Percentiles rank a stretch among this genome's conserved stretches.
Conservation (phyloP, 2,888 invertebrate species). For the Phrixothrix hirtus region DNA sequence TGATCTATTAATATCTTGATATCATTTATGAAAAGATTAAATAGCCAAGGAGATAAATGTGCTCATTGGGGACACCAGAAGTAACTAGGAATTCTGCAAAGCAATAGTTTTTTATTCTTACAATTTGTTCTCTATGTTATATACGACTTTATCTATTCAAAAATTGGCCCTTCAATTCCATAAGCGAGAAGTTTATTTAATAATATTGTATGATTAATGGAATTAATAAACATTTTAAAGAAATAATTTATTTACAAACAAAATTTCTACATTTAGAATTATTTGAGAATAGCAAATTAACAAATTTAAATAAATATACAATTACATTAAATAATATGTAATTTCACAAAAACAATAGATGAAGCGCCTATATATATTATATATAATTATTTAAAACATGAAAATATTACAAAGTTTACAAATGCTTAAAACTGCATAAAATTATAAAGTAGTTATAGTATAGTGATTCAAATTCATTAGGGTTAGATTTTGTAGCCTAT, state of each 20-base stretch:
- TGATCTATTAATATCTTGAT: too few relatives aligned
- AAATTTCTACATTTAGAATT: conserved; percentile 21
- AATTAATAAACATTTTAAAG: conserved; percentile 21
- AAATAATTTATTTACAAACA: conserved; percentile 32
- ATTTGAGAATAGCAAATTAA: conserved; percentile 20
- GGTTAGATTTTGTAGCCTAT: conserved; percentile 17
- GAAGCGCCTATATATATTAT: conserved; percentile 18
- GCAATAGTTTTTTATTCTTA: too few relatives aligned
- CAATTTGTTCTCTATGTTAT: too few relatives aligned
- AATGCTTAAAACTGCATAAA: conserved; percentile 19
- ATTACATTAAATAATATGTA: conserved; percentile 17
- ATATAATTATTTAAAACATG: conserved; percentile 18
- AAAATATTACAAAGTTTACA: conserved; percentile 28
- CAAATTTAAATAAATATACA: conserved; percentile 29
- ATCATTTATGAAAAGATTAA: too few relatives aligned
- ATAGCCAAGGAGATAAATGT: too few relatives aligned
- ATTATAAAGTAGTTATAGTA: conserved; percentile 16
- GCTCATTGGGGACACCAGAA: too few relatives aligned
- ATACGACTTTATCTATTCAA: too few relatives aligned
- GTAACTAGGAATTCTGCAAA: too few relatives aligned
- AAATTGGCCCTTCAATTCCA: too few relatives aligned
- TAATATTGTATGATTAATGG: too few relatives aligned
- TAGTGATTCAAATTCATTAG: conserved; percentile 16
- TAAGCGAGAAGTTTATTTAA: too few relatives aligned
- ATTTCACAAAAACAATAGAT: conserved; percentile 23